phyloP scores from a whole-genome alignment of 2,113 vertebrate species.

The Thinocorus orbignyianus region DNA sequence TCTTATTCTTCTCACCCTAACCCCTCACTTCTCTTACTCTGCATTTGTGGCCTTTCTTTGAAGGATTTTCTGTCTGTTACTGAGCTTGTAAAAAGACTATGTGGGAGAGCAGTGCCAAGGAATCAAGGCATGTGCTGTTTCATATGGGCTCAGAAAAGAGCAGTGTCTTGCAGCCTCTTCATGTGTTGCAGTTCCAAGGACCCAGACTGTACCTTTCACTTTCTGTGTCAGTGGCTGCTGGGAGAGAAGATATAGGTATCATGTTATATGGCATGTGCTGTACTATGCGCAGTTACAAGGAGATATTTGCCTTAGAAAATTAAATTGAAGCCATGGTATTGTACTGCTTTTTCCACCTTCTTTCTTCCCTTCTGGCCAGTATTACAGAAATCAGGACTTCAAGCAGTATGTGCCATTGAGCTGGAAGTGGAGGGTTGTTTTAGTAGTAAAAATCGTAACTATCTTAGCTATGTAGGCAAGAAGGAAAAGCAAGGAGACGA shows the following conservation, averaged over 20 bases:
- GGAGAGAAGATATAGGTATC: neutral
- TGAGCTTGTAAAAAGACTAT: neutral
- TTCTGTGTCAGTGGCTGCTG: neutral
- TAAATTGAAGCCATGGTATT: neutral
- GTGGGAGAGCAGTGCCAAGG: neutral
- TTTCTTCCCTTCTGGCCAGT: neutral
- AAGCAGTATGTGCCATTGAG: neutral
- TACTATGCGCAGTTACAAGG: neutral
- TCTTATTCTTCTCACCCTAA: neutral
- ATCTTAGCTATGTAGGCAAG: neutral
- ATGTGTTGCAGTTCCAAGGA: neutral
- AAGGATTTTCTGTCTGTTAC: neutral
- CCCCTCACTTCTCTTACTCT: neutral
- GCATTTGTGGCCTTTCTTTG: neutral
- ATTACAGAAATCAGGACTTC: neutral
- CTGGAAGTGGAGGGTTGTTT: neutral
- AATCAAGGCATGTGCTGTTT: neutral
- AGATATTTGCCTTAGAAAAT: neutral
- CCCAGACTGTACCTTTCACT: neutral
- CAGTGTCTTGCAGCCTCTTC: neutral
- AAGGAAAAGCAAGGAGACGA: neutral
- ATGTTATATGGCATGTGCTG: neutral
- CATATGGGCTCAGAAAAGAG: neutral
- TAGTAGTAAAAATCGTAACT: neutral
- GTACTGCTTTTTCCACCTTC: neutral